Conservation (phyloP, 1,140 invertebrate species). For the Ceratosolen solmsi region DNA sequence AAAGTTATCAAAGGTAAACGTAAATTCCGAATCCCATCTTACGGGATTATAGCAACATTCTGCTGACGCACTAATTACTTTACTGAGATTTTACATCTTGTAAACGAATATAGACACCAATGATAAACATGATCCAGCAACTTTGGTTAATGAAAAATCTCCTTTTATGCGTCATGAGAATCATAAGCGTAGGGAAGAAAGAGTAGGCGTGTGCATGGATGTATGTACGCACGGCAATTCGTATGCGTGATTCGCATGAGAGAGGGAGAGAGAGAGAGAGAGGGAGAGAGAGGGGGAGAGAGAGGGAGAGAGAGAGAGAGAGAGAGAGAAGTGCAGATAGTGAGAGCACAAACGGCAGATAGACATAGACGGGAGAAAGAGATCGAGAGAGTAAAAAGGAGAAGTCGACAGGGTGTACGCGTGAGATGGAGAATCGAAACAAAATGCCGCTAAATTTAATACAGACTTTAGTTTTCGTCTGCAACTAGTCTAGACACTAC, state of each 20-base stretch:
- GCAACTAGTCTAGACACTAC: slow-evolving; percentile 43
- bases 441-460: slow-evolving; percentile 50
- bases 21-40: not conserved
- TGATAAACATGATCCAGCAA: not conserved
- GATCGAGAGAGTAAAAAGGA: not conserved
- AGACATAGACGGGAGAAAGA: not conserved
- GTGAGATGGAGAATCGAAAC: slow-evolving; percentile 23
- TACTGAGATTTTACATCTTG: not conserved
- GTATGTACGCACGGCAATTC: no score
- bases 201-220: no score
- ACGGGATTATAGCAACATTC: not conserved
- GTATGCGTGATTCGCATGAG: no score
- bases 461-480: slow-evolving; percentile 40
- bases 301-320: not conserved
- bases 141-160: slow-evolving; percentile 9
- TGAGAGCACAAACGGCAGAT: not conserved
- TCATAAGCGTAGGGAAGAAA: not conserved
- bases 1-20: no score
- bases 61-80: slow-evolving; percentile 8
- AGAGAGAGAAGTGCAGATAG: not conserved
- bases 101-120: not conserved
- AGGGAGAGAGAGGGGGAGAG: not conserved
- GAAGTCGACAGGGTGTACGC: not conserved
- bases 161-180: not conserved
- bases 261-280: not conserved